Conservation (phyloP, 2,113 vertebrate species). For the Cinclus mexicanus region DNA sequence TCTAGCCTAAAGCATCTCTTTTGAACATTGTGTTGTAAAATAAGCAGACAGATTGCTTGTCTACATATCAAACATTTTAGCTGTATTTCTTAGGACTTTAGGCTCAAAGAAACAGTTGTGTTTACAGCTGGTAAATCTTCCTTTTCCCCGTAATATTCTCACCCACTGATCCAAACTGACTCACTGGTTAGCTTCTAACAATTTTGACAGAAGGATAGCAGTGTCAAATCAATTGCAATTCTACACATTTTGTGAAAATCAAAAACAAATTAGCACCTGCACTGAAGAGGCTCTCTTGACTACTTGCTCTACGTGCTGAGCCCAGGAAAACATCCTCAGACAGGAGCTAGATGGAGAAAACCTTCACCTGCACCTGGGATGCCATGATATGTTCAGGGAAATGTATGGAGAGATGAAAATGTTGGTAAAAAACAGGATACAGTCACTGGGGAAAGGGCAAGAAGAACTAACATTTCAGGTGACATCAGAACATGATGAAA, state of each 20-base stretch:
- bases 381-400: not conserved
- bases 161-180: not conserved
- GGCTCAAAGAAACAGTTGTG: not conserved
- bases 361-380: fast-evolving
- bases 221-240: not conserved
- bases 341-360: not conserved
- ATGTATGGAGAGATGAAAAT: not conserved
- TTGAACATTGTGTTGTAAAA: not conserved
- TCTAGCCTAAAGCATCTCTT: not conserved
- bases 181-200: not conserved
- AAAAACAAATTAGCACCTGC: not conserved
- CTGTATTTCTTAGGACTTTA: not conserved
- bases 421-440: not conserved
- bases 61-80: not conserved
- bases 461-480: not conserved
- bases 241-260: not conserved
- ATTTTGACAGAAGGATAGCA: not conserved
- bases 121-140: not conserved
- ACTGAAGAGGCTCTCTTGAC: not conserved
- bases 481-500: not conserved
- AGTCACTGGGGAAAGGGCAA: not conserved
- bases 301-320: not conserved
- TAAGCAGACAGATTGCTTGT: not conserved
- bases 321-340: not conserved
- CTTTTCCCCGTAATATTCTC: not conserved